Conservation (phyloP, 2,797 vertebrate genomes). For the Tokudaia muenninki region DNA sequence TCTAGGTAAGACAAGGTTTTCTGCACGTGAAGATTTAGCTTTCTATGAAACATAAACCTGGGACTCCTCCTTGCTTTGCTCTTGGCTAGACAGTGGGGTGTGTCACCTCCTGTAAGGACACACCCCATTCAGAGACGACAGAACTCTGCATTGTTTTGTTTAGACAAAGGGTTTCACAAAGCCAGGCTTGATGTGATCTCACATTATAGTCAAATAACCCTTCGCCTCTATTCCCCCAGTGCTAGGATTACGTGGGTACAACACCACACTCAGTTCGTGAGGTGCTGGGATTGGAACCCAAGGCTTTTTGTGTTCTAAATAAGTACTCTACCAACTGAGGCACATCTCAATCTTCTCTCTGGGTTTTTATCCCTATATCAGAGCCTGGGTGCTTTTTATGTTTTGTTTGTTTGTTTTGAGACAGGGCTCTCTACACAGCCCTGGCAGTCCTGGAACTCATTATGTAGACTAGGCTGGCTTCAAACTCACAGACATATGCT, state of each 20-base stretch:
- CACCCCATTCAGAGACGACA: not conserved
- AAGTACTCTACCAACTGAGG: not conserved
- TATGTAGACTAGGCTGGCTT: not conserved
- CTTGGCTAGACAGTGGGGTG: too few relatives aligned
- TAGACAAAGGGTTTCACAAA: not conserved
- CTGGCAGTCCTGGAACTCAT: not conserved
- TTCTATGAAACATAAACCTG: not conserved
- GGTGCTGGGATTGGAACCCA: not conserved
- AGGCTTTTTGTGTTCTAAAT: not conserved
- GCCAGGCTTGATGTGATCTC: not conserved
- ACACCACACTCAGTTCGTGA: not conserved
- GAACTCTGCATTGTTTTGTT: not conserved
- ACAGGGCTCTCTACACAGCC: not conserved
- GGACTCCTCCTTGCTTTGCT: accelerated
- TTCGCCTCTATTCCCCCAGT: not conserved
- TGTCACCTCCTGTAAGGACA: not conserved
- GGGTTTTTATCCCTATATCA: not conserved
- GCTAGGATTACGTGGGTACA: not conserved
- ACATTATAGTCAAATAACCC: not conserved
- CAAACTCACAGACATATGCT: not conserved
- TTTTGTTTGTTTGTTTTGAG: not conserved
- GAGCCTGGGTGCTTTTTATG: not conserved
- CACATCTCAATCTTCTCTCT: not conserved
- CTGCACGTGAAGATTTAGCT: not conserved
- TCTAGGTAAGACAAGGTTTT: not conserved